Evolutionary conservation across 2,113 vertebrate genomes (phyloP), one percentile per base, ranked within the genome.

Genomic region (Isurus oxyrinchus): DNA sequence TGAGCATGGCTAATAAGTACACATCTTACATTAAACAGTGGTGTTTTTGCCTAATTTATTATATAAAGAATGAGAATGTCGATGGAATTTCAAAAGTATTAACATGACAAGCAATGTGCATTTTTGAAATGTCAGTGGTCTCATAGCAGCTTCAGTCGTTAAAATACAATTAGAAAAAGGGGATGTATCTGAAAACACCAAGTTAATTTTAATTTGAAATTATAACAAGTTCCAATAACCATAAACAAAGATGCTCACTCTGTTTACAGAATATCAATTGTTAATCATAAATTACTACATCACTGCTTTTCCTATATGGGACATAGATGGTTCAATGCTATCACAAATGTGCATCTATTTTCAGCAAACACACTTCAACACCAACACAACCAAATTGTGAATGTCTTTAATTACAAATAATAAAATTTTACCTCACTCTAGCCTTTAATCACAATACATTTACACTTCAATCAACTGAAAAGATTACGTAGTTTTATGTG

Each of bases 231-330:
- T 94, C 57, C 59, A 94, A n/a, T 63, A 21, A 94, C 14, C 11
- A 91, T 94, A 40, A 90, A 94, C 59, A 94, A 94, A 66, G 59
- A 5, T 94, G n/a, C n/a, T 93, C 90, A 93, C 59, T 84, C 79
- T 63, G 87, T 63, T 63, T 57, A 57, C 87, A 94, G n/a, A n/a
- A 93, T 31, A 40, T 93, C 14, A 19, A 61, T 7, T 66, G 57
- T 94, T 35, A 53, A 87, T 25, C 59, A 94, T 94, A 63, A 66
- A 94, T 94, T 40, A 94, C 59, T 6, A 84, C 81, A 57, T n/a
- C 57, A 63, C 19, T 63, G n/a, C 59, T 55, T 55, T 84, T 49
- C 81, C 25, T 91, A 91, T 57, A 19, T 27, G 11, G 31, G 13
- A 91, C n/a, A 61, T 63, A 63, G 88, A 91, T 91, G 59, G 35